phyloP scores from a whole-genome alignment of 2,113 vertebrate genomes.

The Pituophis catenifer region DNA sequence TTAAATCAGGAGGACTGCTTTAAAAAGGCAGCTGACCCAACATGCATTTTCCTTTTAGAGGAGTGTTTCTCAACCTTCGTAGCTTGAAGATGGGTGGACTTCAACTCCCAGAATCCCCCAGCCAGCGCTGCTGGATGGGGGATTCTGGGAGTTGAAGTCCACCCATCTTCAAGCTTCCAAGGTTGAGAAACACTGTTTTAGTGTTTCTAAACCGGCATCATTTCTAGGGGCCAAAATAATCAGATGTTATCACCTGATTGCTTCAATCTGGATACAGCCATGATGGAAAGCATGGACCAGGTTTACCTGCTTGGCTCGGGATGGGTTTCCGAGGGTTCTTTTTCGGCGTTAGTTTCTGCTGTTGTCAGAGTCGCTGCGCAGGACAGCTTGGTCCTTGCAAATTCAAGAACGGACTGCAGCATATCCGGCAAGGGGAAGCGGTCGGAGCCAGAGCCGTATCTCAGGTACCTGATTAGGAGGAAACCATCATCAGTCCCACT shows the following conservation, averaged over 20 bases:
- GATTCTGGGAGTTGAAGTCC: no score
- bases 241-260: no score
- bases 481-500: not conserved
- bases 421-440: constrained; percentile 90
- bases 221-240: not conserved
- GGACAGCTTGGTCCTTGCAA: constrained; percentile 77
- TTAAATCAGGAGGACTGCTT: not conserved
- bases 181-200: no score
- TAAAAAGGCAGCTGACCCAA: not conserved
- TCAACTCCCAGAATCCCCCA: no score
- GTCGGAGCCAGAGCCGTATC: constrained; percentile 84
- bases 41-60: not conserved
- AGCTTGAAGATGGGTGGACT: no score
- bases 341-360: constrained; percentile 12
- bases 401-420: constrained; percentile 92
- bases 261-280: not conserved
- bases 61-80: no score
- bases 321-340: not conserved
- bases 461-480: constrained; percentile 78
- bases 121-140: no score
- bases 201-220: not conserved
- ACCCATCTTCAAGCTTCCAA: no score
- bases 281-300: not conserved
- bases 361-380: constrained; percentile 45
- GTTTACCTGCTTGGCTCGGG: constrained; percentile 49